A percentile compares a stretch with the other conserved stretches of the same genome.
Conservation (phyloP, 1,140 invertebrate species). For the Leptopilina clavipes region DNA sequence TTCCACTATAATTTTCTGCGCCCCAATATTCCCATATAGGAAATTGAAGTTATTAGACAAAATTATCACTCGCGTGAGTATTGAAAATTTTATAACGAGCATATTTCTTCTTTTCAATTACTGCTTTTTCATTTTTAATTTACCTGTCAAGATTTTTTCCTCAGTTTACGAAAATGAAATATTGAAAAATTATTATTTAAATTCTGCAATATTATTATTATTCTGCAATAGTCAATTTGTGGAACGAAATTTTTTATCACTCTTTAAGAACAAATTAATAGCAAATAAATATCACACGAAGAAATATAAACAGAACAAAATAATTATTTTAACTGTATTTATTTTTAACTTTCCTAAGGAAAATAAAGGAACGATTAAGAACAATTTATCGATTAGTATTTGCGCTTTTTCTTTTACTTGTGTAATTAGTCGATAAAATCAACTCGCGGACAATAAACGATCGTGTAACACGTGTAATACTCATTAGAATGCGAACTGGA, state of each 20-base stretch:
- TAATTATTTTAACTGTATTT: neutral
- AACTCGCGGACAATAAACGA: neutral
- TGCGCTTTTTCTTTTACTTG: neutral
- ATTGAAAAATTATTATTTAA: too few relatives aligned
- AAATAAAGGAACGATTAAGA: neutral
- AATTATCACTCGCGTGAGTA: neutral
- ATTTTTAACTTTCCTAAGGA: neutral
- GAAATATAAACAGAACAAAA: neutral
- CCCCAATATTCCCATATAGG: neutral
- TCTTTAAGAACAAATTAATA: too few relatives aligned
- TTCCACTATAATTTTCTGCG: conserved; percentile 15
- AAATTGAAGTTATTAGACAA: conserved; percentile 13
- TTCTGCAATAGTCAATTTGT: too few relatives aligned
- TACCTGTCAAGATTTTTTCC: too few relatives aligned
- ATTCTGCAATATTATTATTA: too few relatives aligned
- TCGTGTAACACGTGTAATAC: neutral
- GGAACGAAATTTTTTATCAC: too few relatives aligned
- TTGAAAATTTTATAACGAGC: neutral
- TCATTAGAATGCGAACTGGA: too few relatives aligned
- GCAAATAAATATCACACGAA: too few relatives aligned
- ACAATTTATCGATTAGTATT: neutral
- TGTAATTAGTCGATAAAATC: neutral
- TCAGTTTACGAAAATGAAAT: too few relatives aligned
- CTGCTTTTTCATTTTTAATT: neutral
- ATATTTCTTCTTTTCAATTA: neutral